A percentile compares a stretch with the other conserved stretches of the same genome.
Conservation (phyloP, 2,113 vertebrate genomes). For the Panurus biarmicus region DNA sequence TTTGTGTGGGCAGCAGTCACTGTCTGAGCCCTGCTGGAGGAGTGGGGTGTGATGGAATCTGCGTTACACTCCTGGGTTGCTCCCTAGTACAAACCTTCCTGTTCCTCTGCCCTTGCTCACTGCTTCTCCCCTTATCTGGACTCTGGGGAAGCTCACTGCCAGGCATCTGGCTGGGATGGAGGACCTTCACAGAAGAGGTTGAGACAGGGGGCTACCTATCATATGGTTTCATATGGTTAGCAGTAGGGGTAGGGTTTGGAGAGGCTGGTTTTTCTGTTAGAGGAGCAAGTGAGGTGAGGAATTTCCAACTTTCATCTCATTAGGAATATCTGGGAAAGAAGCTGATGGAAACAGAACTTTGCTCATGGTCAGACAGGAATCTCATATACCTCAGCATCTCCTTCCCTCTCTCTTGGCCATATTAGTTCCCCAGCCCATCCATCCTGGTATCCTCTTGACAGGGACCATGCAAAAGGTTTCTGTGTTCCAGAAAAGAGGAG, state of each 20-base stretch:
- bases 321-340: background rate
- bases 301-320: background rate
- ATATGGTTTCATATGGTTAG: background rate
- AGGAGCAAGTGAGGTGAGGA: background rate
- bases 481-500: background rate
- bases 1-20: background rate
- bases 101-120: background rate
- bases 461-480: background rate
- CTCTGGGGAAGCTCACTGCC: background rate
- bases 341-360: background rate
- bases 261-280: background rate
- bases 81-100: background rate
- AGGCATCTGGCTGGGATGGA: background rate
- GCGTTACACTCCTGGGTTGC: background rate
- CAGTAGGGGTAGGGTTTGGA: background rate
- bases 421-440: background rate
- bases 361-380: background rate
- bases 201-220: background rate
- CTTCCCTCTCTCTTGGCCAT: background rate
- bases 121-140: background rate
- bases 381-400: background rate
- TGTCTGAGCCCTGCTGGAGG: background rate
- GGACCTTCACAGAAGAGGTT: background rate
- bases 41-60: background rate
- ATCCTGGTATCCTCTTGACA: background rate